Base-by-base conservation (phyloP, 2,888 invertebrate genomes). In the Palloptera scutellata region DNA sequence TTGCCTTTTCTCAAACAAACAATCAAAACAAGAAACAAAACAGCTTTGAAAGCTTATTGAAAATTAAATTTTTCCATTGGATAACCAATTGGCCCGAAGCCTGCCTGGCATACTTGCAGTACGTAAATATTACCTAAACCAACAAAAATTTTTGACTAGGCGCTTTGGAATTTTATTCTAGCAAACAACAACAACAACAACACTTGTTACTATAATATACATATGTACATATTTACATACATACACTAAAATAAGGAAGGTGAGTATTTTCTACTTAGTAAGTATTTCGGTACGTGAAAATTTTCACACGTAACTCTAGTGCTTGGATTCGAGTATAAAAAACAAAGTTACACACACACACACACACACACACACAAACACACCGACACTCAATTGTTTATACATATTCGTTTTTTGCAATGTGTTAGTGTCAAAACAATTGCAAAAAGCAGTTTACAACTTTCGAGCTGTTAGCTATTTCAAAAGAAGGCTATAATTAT, bases 231-330 rank as follows among this genome's bases (percentile, higher is more conserved):
- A 63, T 48, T 45, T n/a, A 63, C 54, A 53, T 63, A n/a, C 40
- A 41, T 45, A 13, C 43, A 48, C 63, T 55, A 43, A 15, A 54
- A 30, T 60, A 30, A 30, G 30, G 3, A 30, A 30, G 30, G 30
- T 30, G 6, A 6, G 30, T 30, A 30, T 30, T 30, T 30, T 30
- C 2, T 30, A 30, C n/a, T n/a, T n/a, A n/a, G n/a, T 30, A 30
- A 6, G 30, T 30, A 30, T 30, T 2, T 30, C 6, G 30, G 30
- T 30, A 64, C 64, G 64, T 64, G 64, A 58, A 64, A 64, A 64
- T 59, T 64, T 64, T 64, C 64, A 64, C 64, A 64, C 64, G 64
- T 64, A 41, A 41, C 20, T 64, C 30, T 30, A 30, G 52, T 59
- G 20, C 30, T 30, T 30, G 30, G 2, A 6, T 30, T 30, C 30